Base-by-base conservation (phyloP, 1,140 invertebrate genomes). In the Lanistes nyassanus region DNA sequence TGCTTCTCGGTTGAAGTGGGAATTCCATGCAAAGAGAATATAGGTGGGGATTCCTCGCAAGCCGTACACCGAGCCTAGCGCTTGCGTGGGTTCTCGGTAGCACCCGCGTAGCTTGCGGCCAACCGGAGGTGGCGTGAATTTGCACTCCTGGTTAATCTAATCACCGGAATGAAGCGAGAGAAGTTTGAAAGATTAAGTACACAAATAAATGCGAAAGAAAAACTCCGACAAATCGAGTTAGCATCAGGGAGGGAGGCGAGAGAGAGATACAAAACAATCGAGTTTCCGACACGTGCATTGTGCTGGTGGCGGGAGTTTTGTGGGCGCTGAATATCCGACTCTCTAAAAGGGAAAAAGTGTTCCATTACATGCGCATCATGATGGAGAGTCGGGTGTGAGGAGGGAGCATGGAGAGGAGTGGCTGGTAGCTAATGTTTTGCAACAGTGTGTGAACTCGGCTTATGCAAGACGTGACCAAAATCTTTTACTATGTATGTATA, bases 181-280 rank as follows among this genome's bases (percentile, higher is more conserved):
- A 60, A 78, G 39, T 60, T 78, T 73, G 64, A 69, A 69, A 69
- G 74, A 74, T 78, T 78, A 69, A 67, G 77, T 76, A 80, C 79
- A 80, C 79, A 78, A 77, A 77, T 75, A 76, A 76, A 80, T 64
- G 74, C 66, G 74, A 75, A 80, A 78, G 76, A 78, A 80, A 80
- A 78, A 77, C 74, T 68, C 26, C 26, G 56, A 34, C 53, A 73
- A 76, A 80, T 80, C 68, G 39, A 76, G 74, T 80, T 69, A 80
- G 62, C 26, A 47, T 31, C 37, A 29, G 58, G 62, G 76, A 81
- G 62, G 76, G 66, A n/a, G 79, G 76, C 73, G 78, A 68, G 68
- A 62, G 76, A 78, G 78, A 75, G 76, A 79, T 69, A 76, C 64
- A 79, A 79, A 79, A 77, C 72, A 51, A 76, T 76, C 78, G 74